Conservation (phyloP, 2,888 invertebrate species). For the Stomorhina lunata region DNA sequence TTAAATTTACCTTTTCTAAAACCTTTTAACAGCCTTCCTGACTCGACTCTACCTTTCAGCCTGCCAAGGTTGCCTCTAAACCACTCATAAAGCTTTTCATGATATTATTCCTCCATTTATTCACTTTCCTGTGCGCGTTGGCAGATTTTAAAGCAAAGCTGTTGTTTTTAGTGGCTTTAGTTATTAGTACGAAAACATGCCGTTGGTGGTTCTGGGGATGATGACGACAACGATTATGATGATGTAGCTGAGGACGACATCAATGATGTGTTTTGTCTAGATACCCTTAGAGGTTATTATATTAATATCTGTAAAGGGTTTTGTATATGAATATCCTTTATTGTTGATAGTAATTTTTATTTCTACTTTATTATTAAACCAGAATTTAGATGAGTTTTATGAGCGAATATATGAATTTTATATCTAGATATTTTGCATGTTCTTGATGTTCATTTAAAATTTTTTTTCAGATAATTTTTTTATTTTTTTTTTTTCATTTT, state of each 20-base stretch:
- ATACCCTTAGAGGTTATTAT: conserved; percentile 60
- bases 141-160: conserved; percentile 21
- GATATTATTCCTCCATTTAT: not conserved
- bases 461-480: conserved; percentile 1
- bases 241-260: conserved; percentile 10
- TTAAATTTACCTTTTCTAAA: conserved; percentile 31
- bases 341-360: not conserved
- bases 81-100: conserved; percentile 38
- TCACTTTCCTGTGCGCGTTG: not conserved
- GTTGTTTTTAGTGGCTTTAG: conserved; percentile 35
- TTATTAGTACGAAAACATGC: conserved; percentile 47
- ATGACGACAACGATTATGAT: conserved; percentile 12
- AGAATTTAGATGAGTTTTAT: conserved; percentile 35
- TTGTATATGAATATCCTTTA: conserved; percentile 43
- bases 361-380: conserved; percentile 21
- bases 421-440: conserved; percentile 19
- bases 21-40: conserved; percentile 33
- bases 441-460: conserved; percentile 12
- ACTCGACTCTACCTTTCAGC: not conserved
- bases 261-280: conserved; percentile 36
- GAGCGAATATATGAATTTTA: not conserved
- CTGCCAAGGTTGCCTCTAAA: conserved; percentile 41
- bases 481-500: not conserved
- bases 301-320: too few species aligned
- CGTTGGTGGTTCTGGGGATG: conserved; percentile 29